Evolutionary conservation across 2,113 vertebrate genomes (phyloP), one percentile per base, ranked within the genome.

Genomic region (Gymnarchus niloticus): DNA sequence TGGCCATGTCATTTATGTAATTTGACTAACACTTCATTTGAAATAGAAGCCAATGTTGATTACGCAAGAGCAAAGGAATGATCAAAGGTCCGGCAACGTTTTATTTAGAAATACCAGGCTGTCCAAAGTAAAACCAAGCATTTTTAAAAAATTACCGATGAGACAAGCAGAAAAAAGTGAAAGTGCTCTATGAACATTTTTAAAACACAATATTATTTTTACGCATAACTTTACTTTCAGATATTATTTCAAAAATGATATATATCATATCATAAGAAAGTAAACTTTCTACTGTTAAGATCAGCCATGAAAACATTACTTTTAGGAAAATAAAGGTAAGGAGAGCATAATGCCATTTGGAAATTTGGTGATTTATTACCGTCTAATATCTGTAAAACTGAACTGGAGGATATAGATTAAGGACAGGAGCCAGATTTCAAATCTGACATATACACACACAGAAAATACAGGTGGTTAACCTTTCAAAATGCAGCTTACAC

Each of bases 401-500:
- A 65, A 85, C 85, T 51, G 85, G 90, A 90, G 87, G 91, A 90
- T 86, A 78, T 56, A 73, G 86, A 86, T 90, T 89, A 88, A 89
- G 82, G 89, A 86, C 87, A 84, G 87, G 78, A 73, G 76, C 41
- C 25, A 41, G 87, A 88, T 87, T 83, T 86, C 78, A n/a, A 76
- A 88, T 69, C 83, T 76, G 65, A 85, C 65, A 82, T 48, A 65
- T 52, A 81, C 83, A 84, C 85, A 56, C 80, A n/a, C 85, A 88
- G 87, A 65, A 48, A 0, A 0, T 73, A 86, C 46, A 87, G 49
- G 17, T 90, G 92, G 87, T 88, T 90, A 92, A 92, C 91, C 91
- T 90, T 91, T 94, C 90, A 90, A 88, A 93, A 93, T 94, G 92
- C 92, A 95, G 92, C 89, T 94, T 90, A 91, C 92, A 92, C 91